phyloP scores from a whole-genome alignment of 2,888 invertebrate genomes.

The Xestoiulus laeticollis region DNA sequence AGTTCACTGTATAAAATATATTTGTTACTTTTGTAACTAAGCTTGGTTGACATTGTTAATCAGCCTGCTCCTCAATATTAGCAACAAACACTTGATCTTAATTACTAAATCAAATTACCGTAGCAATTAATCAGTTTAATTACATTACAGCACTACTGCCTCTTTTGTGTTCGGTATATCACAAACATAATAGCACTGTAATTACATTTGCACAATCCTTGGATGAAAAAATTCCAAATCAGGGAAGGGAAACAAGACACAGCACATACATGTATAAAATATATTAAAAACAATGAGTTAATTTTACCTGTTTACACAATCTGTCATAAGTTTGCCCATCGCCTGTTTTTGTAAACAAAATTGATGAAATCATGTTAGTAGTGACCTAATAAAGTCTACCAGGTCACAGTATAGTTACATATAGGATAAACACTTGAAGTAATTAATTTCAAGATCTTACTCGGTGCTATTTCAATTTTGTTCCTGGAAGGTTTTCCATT shows the following conservation, averaged over 20 bases:
- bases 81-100: neutral
- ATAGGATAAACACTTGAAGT: neutral
- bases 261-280: neutral
- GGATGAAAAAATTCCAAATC: neutral
- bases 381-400: neutral
- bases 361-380: neutral
- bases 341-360: neutral
- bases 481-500: neutral
- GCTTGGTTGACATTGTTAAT: neutral
- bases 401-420: neutral
- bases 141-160: neutral
- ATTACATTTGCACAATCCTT: neutral
- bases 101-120: neutral
- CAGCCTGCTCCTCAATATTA: neutral
- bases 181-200: neutral
- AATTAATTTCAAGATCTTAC: neutral
- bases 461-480: neutral
- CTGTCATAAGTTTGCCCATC: neutral
- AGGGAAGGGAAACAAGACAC: neutral
- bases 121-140: neutral
- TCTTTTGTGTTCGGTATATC: neutral
- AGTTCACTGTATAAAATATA: no score
- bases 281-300: neutral
- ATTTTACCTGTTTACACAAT: neutral
- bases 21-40: no score